Evolutionary conservation across 2,888 invertebrate species (phyloP).

Genomic region (Bembecia ichneumoniformis): DNA sequence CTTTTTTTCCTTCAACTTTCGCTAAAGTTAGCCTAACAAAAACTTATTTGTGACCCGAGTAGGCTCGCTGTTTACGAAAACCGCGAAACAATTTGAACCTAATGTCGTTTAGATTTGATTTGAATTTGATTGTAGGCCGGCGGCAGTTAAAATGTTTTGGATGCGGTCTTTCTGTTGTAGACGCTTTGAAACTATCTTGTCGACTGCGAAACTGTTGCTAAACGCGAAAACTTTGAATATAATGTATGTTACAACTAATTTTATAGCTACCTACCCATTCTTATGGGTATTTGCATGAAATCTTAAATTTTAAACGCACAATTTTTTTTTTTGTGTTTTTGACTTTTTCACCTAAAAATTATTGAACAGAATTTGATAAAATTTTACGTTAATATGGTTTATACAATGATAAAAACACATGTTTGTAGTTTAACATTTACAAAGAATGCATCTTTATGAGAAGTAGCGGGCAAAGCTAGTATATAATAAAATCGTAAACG

Average conservation of each 20-base stretch:
- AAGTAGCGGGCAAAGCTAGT: not conserved
- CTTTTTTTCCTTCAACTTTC: slow-evolving; percentile 1
- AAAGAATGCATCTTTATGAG: too few relatives aligned
- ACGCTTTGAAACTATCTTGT: not conserved
- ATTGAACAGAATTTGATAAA: too few relatives aligned
- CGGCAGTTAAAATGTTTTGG: not conserved
- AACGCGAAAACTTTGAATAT: not conserved
- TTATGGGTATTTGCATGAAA: too few relatives aligned
- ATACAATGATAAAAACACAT: too few relatives aligned
- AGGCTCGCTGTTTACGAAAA: not conserved
- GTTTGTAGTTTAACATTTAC: too few relatives aligned
- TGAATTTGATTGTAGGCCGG: not conserved
- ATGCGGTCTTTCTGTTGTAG: not conserved
- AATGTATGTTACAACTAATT: not conserved
- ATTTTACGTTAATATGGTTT: too few relatives aligned
- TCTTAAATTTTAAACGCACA: not conserved
- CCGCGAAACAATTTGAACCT: not conserved
- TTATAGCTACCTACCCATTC: too few relatives aligned
- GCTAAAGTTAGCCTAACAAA: not conserved
- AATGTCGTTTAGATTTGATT: not conserved
- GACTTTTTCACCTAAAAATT: too few relatives aligned
- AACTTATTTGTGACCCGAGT: not conserved
- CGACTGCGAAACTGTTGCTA: not conserved
- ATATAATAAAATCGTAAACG: not conserved
- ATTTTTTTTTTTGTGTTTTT: too few relatives aligned